These are phyloP conservation scores for Venustoraphidia nigricollis DNA, from an alignment of 2,888 invertebrate genomes.

Conservation along the genomic window DNA sequence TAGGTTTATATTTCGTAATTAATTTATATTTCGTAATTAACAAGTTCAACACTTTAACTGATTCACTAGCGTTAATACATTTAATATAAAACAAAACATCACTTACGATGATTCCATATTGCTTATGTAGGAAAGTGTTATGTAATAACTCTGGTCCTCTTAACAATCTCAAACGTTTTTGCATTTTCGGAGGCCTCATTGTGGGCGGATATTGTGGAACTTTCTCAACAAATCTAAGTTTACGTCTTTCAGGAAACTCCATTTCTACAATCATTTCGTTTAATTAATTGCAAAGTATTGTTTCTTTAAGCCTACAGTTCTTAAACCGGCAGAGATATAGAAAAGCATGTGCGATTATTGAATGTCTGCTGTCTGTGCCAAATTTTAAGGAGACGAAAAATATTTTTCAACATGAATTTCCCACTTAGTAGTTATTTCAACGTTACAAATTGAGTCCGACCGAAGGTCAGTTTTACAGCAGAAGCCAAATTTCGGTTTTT, in stretches of 20 bases:
- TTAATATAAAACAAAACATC: slow-evolving; percentile 6
- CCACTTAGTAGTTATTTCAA: too few relatives aligned
- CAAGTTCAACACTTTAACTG: neutral
- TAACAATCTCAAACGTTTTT: slow-evolving; percentile 68
- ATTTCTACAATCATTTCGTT: slow-evolving; percentile 34
- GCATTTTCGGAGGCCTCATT: slow-evolving; percentile 67
- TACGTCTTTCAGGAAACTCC: slow-evolving; percentile 55
- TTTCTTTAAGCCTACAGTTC: neutral
- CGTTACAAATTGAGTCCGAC: too few relatives aligned
- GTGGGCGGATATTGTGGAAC: slow-evolving; percentile 51
- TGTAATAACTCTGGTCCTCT: slow-evolving; percentile 82
- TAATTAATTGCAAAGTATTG: slow-evolving; percentile 10
- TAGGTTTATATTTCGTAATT: too few relatives aligned
- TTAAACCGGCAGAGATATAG: neutral
- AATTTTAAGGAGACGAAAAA: neutral
- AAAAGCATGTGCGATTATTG: neutral
- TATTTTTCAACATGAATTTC: too few relatives aligned
- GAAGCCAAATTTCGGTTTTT: too few relatives aligned
- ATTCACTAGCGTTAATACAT: neutral
- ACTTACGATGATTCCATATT: slow-evolving; percentile 83
- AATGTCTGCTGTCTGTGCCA: neutral
- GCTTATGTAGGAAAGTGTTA: slow-evolving; percentile 71
- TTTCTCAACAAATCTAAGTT: slow-evolving; percentile 54
- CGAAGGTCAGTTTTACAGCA: too few relatives aligned
- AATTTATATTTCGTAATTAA: too few relatives aligned